Evolutionary conservation across 2,797 vertebrate species (phyloP), one percentile per base, ranked within the genome.

Genomic region (Sebastes iracundus): DNA sequence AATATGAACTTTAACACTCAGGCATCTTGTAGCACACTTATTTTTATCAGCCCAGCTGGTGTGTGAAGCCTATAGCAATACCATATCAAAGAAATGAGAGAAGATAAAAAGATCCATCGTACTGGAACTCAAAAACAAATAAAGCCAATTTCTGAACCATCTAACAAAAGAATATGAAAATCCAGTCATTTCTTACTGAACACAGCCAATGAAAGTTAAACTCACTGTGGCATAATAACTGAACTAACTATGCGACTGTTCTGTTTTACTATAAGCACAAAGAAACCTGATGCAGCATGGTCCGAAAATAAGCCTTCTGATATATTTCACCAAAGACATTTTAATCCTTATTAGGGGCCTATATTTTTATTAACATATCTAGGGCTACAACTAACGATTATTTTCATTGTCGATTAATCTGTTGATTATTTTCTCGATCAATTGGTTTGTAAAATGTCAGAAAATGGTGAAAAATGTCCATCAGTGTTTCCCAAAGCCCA

Each of bases 11-110:
- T 76, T 67, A 79, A 65, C 72, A 74, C 56, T 20, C 70, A 62
- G 55, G 66, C 75, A 75, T 72, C 25, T 33, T 35, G 58, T n/a
- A 14, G 27, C 23, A 63, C 11, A 32, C 33, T 75, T 72, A 58
- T 83, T 78, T 83, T 25, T 53, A 71, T 79, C 75, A 77, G 61
- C 4, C 65, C 56, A 75, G 75, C 58, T 80, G 67, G 77, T 55
- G 58, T 66, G 71, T 69, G 70, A 77, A 42, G 28, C 16, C 9
- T 59, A 52, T 32, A 55, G 22, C 33, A 77, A 61, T 38, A 65
- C 22, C 20, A 80, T 60, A 58, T 63, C 30, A 79, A 35, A 28
- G n/a, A 35, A 32, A 71, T n/a, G 23, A 46, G 32, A 75, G 10
- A 38, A 20, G 46, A 77, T 38, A 38, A 22, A 73, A 27, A 73